Evolutionary conservation across 1,140 invertebrate species (phyloP), one percentile per base, ranked within the genome.

Genomic region (Propsilocerus akamusi): DNA sequence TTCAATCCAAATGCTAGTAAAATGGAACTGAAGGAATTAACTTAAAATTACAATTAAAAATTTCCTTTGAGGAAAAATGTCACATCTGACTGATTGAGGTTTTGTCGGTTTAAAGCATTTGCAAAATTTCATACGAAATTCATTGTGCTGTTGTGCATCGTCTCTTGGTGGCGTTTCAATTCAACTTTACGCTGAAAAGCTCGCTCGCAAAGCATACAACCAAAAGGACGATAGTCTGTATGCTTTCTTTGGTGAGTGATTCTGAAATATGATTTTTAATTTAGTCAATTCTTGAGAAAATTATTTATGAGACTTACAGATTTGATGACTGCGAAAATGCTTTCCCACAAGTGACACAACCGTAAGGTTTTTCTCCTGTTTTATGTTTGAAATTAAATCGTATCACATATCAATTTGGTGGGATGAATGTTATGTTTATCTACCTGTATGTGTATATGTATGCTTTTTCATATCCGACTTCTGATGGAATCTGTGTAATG

Each of bases 381-480:
- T 30, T 11, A 11, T 30, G n/a, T 30, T 8, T 11, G 28, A 30
- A 6, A 4, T 11, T 30, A 30, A 30, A 8, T 7, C 22, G 22
- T 17, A 41, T 41, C n/a, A 17, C 10, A n/a, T n/a, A 30, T 30
- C n/a, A 8, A 30, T 30, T 30, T n/a, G n/a, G n/a, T 30, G 28
- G 10, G n/a, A 30, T 11, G n/a, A 30, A 30, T 30, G 10, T 30
- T 11, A 30, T 30, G 10, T 30, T 30, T 30, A 8, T 30, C n/a
- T 68, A 97, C 94, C 95, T 60, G 95, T 99, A 66, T 99, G 95
- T 54, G 97, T 98, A 65, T 97, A 97, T 6, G 94, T 98, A 72
- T 99, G 95, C 62, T 99, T 99, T 73, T 98, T 98, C 95, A 98
- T 98, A 68, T 99, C 95, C 23, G 89, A 95, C 68, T 99, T 99